Conservation (phyloP, 2,113 vertebrate genomes). For the Salvelinus fontinalis region DNA sequence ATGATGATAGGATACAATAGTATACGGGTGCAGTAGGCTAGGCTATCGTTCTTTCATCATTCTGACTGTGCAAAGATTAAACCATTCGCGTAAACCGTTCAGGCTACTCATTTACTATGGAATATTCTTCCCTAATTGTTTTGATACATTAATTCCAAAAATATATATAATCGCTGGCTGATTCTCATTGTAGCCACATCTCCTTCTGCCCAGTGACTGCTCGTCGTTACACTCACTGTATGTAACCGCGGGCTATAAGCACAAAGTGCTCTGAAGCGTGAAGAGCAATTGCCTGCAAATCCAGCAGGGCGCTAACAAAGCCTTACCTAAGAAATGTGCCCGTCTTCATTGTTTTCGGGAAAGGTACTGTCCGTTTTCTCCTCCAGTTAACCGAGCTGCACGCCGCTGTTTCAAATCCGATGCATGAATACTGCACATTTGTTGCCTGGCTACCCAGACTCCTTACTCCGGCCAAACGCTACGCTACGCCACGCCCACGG, state of each 20-base stretch:
- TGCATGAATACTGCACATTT: constrained; percentile 22
- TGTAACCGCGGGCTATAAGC: neutral
- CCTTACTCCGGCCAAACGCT: no score
- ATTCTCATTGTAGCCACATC: neutral
- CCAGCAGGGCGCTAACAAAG: constrained; percentile 55
- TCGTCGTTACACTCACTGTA: neutral
- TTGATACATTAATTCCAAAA: neutral
- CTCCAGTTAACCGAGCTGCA: constrained; percentile 32
- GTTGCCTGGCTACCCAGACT: no score
- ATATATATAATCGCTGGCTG: no score
- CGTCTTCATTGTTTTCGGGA: constrained; percentile 31
- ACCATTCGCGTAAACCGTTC: no score
- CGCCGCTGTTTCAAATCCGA: constrained; percentile 28
- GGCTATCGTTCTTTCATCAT: no score
- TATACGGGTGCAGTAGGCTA: no score
- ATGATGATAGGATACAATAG: no score
- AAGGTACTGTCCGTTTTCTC: constrained; percentile 49
- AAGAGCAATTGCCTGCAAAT: constrained; percentile 34
- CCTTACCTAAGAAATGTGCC: constrained; percentile 63
- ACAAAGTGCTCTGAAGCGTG: constrained; percentile 48
- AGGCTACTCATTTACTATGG: no score
- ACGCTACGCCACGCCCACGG: no score
- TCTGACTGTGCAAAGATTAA: no score
- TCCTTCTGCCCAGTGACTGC: neutral
- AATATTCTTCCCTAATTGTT: no score